Base-by-base conservation (phyloP, 1,140 invertebrate genomes). In the Aphelinus atriplicis region DNA sequence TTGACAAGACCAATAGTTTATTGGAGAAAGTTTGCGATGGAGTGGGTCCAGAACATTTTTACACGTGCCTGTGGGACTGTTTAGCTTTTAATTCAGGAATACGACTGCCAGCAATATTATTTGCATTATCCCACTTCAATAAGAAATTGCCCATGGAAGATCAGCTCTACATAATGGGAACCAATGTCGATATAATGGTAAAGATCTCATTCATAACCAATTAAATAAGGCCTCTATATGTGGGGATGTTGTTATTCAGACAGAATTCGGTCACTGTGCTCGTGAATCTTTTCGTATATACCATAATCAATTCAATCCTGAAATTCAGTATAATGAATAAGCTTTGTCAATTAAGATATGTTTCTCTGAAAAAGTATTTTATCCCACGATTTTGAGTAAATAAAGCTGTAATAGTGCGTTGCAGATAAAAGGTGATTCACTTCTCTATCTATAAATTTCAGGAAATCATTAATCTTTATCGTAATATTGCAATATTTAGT, bases 51-150 rank as follows among this genome's bases (percentile, higher is more conserved):
- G 90, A 90, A 75, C 93, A 94, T 81, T 97, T 97, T 87, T 97
- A 96, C 86, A 94, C 94, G 0, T 95, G 95, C 81, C 87, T 98
- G 1, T 98, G 96, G 96, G 94, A 97, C 81, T 95, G 94, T 82
- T 90, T 97, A 43, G 90, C 94, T 48, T 93, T 93, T 48, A 96
- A 95, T 88, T 93, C 94, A 43, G 91, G 91, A 4, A 93, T 97
- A n/a, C 90, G 96, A 63, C 88, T 97, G 75, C 94, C 95, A 3
- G 96, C 95, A 26, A 93, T 96, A 75, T 92, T 91, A 43, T 97
- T 94, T 84, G 91, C 96, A 50, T 88, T 96, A 68, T 89, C 90
- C 42, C 95, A 97, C 87, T 97, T 95, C 79, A 95, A 96, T 83
- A 93, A 93, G 81, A 94, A 94, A 79, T 84, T 93, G 74, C 89